Conservation (phyloP, 2,113 vertebrate genomes). For the Reinhardtius hippoglossoides region DNA sequence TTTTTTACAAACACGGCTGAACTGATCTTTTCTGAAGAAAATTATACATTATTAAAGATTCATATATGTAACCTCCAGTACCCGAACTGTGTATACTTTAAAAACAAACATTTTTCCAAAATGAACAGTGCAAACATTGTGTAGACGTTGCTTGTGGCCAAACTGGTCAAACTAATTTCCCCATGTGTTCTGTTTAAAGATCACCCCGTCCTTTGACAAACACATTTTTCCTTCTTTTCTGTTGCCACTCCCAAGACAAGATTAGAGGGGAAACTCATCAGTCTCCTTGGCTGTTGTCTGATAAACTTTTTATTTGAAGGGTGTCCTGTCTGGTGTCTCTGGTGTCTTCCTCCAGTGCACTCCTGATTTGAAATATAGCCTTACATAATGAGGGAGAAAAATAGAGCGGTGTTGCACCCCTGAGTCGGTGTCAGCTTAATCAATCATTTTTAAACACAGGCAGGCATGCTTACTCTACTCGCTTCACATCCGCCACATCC, state of each 20-base stretch:
- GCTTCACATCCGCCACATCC: slow-evolving; percentile 75
- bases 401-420: slow-evolving; percentile 80
- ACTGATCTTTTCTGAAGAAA: slow-evolving; percentile 7
- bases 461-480: slow-evolving; percentile 77
- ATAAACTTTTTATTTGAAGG: slow-evolving; percentile 81
- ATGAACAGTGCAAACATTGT: not conserved
- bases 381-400: slow-evolving; percentile 85
- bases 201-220: slow-evolving; percentile 39
- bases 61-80: slow-evolving; percentile 1
- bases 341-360: slow-evolving; percentile 82
- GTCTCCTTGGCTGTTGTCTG: slow-evolving; percentile 78
- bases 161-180: slow-evolving; percentile 2
- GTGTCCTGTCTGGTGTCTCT: slow-evolving; percentile 79
- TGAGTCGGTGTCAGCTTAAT: slow-evolving; percentile 86
- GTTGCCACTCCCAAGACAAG: slow-evolving; percentile 53
- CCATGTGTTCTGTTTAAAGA: slow-evolving; percentile 12
- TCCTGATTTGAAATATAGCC: slow-evolving; percentile 86
- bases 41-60: slow-evolving; percentile 8
- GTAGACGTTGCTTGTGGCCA: not conserved
- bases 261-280: slow-evolving; percentile 71
- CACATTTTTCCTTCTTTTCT: slow-evolving; percentile 32
- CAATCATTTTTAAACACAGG: slow-evolving; percentile 89
- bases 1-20: slow-evolving; percentile 13
- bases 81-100: slow-evolving; percentile 1
- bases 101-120: slow-evolving; percentile 12